phyloP scores from a whole-genome alignment of 2,113 vertebrate genomes.

The Girardinichthys multiradiatus region DNA sequence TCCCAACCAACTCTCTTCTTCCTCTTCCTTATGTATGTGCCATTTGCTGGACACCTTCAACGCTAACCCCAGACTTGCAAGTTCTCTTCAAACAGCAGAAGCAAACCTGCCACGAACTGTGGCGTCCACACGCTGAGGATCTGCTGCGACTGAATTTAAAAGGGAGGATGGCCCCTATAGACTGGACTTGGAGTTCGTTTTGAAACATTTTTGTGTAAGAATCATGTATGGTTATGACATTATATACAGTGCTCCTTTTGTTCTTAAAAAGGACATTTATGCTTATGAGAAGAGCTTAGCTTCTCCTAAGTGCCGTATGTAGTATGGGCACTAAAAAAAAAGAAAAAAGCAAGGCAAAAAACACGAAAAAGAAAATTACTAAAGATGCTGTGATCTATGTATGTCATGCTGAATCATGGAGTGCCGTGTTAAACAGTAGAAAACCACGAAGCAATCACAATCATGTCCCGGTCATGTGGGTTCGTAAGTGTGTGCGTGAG shows the following conservation, averaged over 20 bases:
- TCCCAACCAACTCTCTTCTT: slow-evolving; percentile 37
- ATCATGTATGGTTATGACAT: slow-evolving; percentile 80
- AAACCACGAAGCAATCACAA: slow-evolving; percentile 67
- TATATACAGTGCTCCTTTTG: slow-evolving; percentile 81
- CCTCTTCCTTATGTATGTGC: slow-evolving; percentile 61
- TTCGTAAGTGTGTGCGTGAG: slow-evolving; percentile 45
- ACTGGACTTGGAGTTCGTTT: slow-evolving; percentile 68
- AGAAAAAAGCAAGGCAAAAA: slow-evolving; percentile 65
- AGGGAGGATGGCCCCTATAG: slow-evolving; percentile 52
- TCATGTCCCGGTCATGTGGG: slow-evolving; percentile 40
- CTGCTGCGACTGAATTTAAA: slow-evolving; percentile 35
- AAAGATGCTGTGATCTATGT: slow-evolving; percentile 82
- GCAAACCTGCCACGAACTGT: slow-evolving; percentile 47
- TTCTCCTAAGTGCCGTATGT: slow-evolving; percentile 79
- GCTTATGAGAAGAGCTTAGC: slow-evolving; percentile 76
- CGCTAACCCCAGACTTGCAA: slow-evolving; percentile 27
- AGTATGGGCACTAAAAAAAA: slow-evolving; percentile 74
- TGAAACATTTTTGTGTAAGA: slow-evolving; percentile 74
- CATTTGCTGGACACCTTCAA: slow-evolving; percentile 62
- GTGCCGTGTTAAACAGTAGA: slow-evolving; percentile 70
- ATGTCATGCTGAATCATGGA: slow-evolving; percentile 72
- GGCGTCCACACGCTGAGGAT: slow-evolving; percentile 10
- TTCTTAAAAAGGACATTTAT: slow-evolving; percentile 81
- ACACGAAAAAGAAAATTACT: slow-evolving; percentile 72
- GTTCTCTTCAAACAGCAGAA: slow-evolving; percentile 37